Evolutionary conservation across 1,140 invertebrate species (phyloP).

Genomic region (Cardiocondyla obscurior): DNA sequence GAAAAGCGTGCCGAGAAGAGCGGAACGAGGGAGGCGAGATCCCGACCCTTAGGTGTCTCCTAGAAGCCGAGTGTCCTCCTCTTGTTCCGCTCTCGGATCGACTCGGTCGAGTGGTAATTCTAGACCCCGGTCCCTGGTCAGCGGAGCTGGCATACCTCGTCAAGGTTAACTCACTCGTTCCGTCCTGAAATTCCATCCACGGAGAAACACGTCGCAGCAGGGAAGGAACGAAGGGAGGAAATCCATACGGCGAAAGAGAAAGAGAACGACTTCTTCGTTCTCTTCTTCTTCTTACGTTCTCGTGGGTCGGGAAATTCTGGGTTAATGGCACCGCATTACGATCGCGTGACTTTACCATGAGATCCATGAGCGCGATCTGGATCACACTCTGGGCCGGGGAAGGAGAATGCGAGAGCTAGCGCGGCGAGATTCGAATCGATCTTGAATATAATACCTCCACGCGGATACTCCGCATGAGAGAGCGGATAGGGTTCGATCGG

Average conservation of each 20-base stretch:
- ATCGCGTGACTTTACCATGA: slow-evolving; percentile 76
- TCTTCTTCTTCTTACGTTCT: slow-evolving; percentile 42
- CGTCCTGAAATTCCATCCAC: slow-evolving; percentile 70
- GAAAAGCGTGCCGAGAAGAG: background rate
- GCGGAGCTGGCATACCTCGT: slow-evolving; percentile 68
- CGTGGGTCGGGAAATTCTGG: slow-evolving; percentile 76
- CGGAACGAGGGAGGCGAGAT: slow-evolving; percentile 6
- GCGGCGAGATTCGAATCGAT: slow-evolving; percentile 54
- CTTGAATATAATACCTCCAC: slow-evolving; percentile 48
- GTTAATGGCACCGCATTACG: slow-evolving; percentile 79
- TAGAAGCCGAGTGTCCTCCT: background rate
- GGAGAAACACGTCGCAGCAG: slow-evolving; percentile 28
- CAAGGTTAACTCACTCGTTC: slow-evolving; percentile 69
- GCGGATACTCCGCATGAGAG: slow-evolving; percentile 38
- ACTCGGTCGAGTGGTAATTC: slow-evolving; percentile 60
- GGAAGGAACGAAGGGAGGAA: background rate
- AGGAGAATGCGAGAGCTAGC: background rate
- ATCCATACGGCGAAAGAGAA: background rate
- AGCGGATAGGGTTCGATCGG: slow-evolving; percentile 49
- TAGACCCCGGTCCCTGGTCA: slow-evolving; percentile 67
- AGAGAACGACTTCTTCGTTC: background rate
- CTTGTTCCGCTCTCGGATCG: slow-evolving; percentile 14
- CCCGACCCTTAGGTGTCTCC: slow-evolving; percentile 11
- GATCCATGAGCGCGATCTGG: slow-evolving; percentile 67
- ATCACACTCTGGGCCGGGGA: slow-evolving; percentile 13